A percentile compares a stretch with the other conserved stretches of the same genome.
These are phyloP conservation scores for Cecidostiba fungosa DNA, from an alignment of 2,888 invertebrate species.

Conservation along the genomic window DNA sequence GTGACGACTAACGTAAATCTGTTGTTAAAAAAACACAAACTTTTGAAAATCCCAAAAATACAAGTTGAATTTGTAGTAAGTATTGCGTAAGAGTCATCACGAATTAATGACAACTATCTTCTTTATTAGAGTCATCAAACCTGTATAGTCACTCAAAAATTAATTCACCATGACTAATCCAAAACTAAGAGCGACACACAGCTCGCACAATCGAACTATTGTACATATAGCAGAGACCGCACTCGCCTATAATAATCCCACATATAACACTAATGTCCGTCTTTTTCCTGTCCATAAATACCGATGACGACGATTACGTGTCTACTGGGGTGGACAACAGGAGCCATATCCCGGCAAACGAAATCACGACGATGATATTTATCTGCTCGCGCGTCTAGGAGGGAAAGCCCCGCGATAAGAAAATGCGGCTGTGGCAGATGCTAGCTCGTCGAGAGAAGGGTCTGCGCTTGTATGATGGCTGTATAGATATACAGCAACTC, in stretches of 20 bases:
- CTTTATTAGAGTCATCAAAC: constrained; percentile 4
- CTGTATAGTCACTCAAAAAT: background rate
- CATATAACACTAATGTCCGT: background rate
- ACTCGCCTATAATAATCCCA: background rate
- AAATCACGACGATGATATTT: constrained; percentile 45
- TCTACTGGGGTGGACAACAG: background rate
- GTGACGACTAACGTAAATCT: too few relatives aligned
- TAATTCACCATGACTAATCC: constrained; percentile 40
- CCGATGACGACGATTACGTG: constrained; percentile 8
- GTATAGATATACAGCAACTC: background rate
- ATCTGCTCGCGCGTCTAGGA: background rate
- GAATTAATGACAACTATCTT: background rate
- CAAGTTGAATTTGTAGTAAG: too few relatives aligned
- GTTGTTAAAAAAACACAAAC: too few relatives aligned
- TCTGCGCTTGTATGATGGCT: background rate
- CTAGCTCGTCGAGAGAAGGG: constrained; percentile 24
- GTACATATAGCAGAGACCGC: background rate
- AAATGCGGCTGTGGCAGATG: constrained; percentile 48
- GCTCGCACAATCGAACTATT: background rate
- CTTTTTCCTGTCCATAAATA: constrained; percentile 17
- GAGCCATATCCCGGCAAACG: constrained; percentile 6
- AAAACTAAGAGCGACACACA: constrained; percentile 23
- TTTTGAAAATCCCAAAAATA: too few relatives aligned
- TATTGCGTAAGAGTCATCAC: too few relatives aligned
- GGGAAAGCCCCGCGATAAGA: constrained; percentile 41